Percentiles rank a stretch among this genome's conserved stretches.
Evolutionary conservation across 1,140 invertebrate genomes (phyloP).

Genomic region (Drosophila ercepeae): DNA sequence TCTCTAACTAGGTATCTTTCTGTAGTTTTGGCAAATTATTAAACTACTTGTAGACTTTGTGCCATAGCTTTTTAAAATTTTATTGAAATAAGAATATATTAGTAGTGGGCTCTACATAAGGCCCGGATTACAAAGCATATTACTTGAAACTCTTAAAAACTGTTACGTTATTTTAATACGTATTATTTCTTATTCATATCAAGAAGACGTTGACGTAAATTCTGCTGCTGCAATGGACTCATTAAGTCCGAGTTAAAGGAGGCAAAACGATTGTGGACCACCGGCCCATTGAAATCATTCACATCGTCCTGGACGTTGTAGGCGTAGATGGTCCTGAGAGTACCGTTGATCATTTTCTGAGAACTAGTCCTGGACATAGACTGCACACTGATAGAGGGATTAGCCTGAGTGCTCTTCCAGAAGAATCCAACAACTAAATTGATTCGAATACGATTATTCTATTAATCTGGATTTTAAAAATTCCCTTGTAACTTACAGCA

Average conservation of each 20-base stretch:
- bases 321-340: constrained; percentile 5
- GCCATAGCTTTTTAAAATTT: no score
- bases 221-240: background rate
- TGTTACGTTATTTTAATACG: background rate
- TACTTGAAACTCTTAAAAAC: background rate
- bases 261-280: background rate
- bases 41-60: no score
- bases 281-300: background rate
- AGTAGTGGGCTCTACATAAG: no score
- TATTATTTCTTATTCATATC: background rate
- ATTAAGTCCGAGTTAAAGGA: background rate
- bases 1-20: no score
- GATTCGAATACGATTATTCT: no score
- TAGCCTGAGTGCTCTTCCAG: background rate
- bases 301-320: background rate
- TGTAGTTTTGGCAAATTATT: no score
- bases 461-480: background rate
- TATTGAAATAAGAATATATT: no score
- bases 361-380: constrained; percentile 2
- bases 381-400: background rate
- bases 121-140: no score
- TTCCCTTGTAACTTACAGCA: constrained; percentile 6
- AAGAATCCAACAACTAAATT: constrained; percentile 2
- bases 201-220: background rate
- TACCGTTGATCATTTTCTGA: background rate